Evolutionary conservation across 2,113 vertebrate species (phyloP).

Genomic region (Craseonycteris thonglongyai): DNA sequence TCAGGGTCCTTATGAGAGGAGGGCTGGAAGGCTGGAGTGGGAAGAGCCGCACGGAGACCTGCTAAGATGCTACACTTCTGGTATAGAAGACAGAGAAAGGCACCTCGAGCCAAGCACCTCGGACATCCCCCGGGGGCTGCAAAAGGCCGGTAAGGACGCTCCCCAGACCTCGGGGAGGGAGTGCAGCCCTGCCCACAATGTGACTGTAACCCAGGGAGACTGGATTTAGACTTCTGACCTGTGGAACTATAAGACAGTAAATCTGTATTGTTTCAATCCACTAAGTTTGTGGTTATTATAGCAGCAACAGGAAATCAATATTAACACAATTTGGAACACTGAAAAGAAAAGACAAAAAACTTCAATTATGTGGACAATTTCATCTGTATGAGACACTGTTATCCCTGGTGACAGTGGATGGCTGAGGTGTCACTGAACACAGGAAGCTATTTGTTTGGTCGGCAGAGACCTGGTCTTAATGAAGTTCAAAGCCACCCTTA

Average conservation of each 20-base stretch:
- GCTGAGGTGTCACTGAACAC: not conserved
- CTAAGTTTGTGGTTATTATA: not conserved
- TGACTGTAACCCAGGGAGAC: not conserved
- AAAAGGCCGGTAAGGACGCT: too few relatives aligned
- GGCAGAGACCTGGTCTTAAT: not conserved
- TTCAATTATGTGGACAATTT: not conserved
- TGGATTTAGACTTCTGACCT: not conserved
- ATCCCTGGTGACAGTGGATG: not conserved
- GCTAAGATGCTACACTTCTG: fast-evolving
- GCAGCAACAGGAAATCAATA: not conserved
- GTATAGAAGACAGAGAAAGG: not conserved
- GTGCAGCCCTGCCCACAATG: fast-evolving
- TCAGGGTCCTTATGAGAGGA: not conserved
- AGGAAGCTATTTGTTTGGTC: not conserved
- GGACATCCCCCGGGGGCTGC: fast-evolving
- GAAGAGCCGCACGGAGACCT: not conserved
- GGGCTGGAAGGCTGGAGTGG: not conserved
- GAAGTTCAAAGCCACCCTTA: not conserved
- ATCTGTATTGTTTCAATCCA: not conserved
- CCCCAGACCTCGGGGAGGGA: not conserved
- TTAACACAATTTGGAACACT: not conserved
- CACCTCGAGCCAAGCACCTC: fast-evolving
- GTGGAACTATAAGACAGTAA: not conserved
- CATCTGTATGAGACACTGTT: not conserved
- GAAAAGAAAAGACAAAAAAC: fast-evolving